These are phyloP conservation scores for Molanna angustata DNA, from an alignment of 2,888 invertebrate genomes.

Conservation along the genomic window DNA sequence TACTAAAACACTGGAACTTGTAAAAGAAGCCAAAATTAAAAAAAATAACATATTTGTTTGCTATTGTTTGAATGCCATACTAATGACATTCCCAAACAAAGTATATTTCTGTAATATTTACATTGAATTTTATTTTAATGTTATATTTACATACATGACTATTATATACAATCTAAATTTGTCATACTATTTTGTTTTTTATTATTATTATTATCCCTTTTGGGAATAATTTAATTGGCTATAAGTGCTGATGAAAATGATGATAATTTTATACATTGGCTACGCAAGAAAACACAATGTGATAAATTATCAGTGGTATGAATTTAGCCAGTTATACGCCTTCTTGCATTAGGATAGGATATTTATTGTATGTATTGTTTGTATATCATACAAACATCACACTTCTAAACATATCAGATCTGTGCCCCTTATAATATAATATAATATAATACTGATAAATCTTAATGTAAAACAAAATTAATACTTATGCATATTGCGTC, in stretches of 20 bases:
- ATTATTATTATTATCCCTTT: conserved; percentile 13
- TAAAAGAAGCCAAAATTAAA: too few relatives aligned
- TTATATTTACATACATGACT: neutral
- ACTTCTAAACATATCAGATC: conserved; percentile 77
- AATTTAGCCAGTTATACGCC: conserved; percentile 48
- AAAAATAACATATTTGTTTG: too few relatives aligned
- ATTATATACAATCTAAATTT: neutral
- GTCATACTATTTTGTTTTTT: neutral
- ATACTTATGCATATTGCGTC: conserved; percentile 33
- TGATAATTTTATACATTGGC: conserved; percentile 26
- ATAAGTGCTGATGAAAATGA: conserved; percentile 18
- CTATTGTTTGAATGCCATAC: too few relatives aligned
- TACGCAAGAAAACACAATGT: conserved; percentile 31
- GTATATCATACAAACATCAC: conserved; percentile 64
- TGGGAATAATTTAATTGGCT: conserved; percentile 21
- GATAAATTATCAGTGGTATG: conserved; percentile 33
- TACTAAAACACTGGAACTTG: too few relatives aligned
- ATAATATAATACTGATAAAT: conserved; percentile 42
- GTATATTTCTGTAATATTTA: neutral
- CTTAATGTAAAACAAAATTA: conserved; percentile 42
- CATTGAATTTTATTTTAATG: neutral
- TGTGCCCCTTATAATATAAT: conserved; percentile 68
- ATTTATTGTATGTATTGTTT: conserved; percentile 40
- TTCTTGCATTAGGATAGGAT: conserved; percentile 54
- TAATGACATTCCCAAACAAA: too few relatives aligned